Evolutionary conservation across 2,113 vertebrate species (phyloP), one percentile per base, ranked within the genome.

Genomic region (Plectropomus leopardus): DNA sequence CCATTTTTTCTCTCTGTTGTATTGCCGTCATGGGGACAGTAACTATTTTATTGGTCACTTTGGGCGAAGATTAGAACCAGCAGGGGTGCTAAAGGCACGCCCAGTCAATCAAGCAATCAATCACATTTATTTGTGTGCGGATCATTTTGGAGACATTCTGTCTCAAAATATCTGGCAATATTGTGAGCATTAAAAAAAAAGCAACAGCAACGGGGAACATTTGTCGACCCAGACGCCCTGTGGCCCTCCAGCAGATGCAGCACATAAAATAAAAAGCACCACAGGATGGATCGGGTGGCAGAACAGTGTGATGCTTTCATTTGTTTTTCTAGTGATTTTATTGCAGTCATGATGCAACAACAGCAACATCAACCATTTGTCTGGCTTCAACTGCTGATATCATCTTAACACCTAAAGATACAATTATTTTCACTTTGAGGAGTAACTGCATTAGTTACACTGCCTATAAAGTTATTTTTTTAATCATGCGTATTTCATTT

Each of bases 21-120:
- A 80, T 36, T 47, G 77, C 69, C 59, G 59, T 69, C 60, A 0
- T 30, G 86, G 80, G 89, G 60, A 86, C 74, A 65, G 73, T 92
- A 85, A 88, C 82, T 45, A 4, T 40, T 92, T 93, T 91, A 94
- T 91, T 84, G 85, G 79, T 88, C 85, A 83, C 83, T 89, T 75
- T 69, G 78, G 86, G 54, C 17, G 7, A 55, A 72, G 58, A 79
- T 67, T 69, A 76, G 78, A 63, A 67, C 82, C 80, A 83, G 82
- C 85, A 72, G 82, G 82, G 75, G 83, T 60, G 63, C 78, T 80
- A 55, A 51, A 72, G 69, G 47, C 64, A 60, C 23, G 54, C 63
- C 88, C 76, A 84, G 68, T 75, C 80, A 79, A 83, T 89, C 64
- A 78, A 59, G 73, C 71, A 53, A 85, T 92, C 79, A 71, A 79